Evolutionary conservation across 2,888 invertebrate genomes (phyloP).

Genomic region (Drosophila dives): DNA sequence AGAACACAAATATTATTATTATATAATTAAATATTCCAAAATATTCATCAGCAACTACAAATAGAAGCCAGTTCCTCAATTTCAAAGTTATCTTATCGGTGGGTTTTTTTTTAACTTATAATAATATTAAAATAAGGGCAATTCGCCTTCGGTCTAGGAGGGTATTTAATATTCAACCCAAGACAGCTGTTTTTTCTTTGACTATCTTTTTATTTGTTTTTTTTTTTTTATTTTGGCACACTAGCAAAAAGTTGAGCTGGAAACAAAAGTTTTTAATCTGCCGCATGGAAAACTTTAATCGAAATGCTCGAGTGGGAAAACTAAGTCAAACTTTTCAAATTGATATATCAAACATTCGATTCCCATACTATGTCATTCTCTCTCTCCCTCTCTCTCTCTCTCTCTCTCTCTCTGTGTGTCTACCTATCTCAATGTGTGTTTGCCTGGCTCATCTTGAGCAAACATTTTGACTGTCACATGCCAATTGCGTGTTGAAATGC

Average conservation of each 20-base stretch:
- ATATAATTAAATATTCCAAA: too few species aligned
- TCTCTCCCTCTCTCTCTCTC: neutral
- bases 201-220: neutral
- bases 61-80: too few species aligned
- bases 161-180: too few species aligned
- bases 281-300: slow-evolving; percentile 77
- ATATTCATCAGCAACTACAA: too few species aligned
- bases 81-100: too few species aligned
- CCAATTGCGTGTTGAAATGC: slow-evolving; percentile 76
- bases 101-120: too few species aligned
- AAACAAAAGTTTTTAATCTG: slow-evolving; percentile 77
- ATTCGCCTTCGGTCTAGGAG: too few species aligned
- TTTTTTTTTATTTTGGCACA: slow-evolving; percentile 38
- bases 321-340: slow-evolving; percentile 80
- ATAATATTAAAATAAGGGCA: too few species aligned
- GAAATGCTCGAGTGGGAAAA: slow-evolving; percentile 67
- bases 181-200: neutral
- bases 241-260: slow-evolving; percentile 54
- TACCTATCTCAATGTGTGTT: slow-evolving; percentile 13
- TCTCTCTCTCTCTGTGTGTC: neutral
- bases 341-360: slow-evolving; percentile 81
- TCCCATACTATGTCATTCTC: slow-evolving; percentile 38
- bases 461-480: slow-evolving; percentile 77
- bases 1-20: too few species aligned
- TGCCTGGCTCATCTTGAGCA: slow-evolving; percentile 50